Conservation (phyloP, 2,797 vertebrate species). For the Acrossocheilus wenchowensis region DNA sequence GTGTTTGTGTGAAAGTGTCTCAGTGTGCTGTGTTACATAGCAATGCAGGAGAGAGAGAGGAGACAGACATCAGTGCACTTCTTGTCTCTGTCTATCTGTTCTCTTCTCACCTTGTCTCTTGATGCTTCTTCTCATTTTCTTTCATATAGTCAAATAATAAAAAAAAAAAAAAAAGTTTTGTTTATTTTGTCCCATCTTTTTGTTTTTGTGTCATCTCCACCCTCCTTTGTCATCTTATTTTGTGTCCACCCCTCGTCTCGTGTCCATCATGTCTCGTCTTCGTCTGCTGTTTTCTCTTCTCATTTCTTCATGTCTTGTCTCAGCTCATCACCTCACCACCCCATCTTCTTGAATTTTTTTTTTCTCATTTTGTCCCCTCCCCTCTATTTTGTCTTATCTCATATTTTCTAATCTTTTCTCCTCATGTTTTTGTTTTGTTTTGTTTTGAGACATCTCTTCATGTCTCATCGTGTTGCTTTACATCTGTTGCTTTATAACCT, state of each 20-base stretch:
- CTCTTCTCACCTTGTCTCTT: neutral
- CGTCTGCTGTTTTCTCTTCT: neutral
- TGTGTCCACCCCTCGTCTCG: neutral
- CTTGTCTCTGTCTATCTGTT: neutral
- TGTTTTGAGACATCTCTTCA: neutral
- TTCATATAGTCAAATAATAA: no score
- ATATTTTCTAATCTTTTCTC: neutral
- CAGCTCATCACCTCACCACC: neutral
- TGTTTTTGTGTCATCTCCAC: neutral
- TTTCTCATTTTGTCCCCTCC: neutral
- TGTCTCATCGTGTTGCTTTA: neutral
- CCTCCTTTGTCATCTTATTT: neutral
- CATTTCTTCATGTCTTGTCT: neutral
- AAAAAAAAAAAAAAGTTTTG: neutral
- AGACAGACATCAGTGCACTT: neutral
- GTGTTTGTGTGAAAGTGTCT: constrained; percentile 40
- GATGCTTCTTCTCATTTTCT: neutral
- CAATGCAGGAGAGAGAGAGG: constrained; percentile 28
- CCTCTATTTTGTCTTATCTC: neutral
- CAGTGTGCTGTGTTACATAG: constrained; percentile 25
- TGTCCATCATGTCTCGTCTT: neutral
- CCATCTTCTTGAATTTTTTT: neutral
- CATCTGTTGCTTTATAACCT: neutral
- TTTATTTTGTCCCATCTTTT: neutral
- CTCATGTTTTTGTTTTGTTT: neutral